These are phyloP conservation scores for Neotragus moschatus DNA, from an alignment of 2,113 vertebrate genomes.

Conservation along the genomic window DNA sequence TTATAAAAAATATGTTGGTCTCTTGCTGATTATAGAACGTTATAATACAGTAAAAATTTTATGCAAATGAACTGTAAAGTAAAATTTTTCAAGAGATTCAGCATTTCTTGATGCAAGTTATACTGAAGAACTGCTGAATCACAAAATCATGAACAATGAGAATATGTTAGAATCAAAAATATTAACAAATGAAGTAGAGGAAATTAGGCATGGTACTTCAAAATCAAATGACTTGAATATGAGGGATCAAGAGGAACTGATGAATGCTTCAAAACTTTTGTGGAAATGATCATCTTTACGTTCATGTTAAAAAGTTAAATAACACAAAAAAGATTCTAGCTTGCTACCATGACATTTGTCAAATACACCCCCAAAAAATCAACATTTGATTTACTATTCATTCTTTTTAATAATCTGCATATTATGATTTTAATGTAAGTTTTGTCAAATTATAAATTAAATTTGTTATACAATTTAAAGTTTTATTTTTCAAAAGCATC, in stretches of 20 bases:
- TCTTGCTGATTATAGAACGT: neutral
- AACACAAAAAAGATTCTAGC: neutral
- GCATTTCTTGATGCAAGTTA: neutral
- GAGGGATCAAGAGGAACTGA: neutral
- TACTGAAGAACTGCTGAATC: neutral
- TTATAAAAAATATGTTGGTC: neutral
- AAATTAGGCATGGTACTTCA: neutral
- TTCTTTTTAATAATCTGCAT: neutral
- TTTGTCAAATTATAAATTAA: neutral
- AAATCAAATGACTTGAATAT: constrained; percentile 20
- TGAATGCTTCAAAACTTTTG: neutral
- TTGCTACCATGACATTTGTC: neutral
- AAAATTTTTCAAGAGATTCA: neutral
- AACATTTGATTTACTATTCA: neutral
- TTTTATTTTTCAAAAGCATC: neutral
- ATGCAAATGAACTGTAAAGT: neutral
- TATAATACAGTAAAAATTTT: neutral
- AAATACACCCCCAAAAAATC: neutral
- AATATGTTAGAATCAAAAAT: neutral
- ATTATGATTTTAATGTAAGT: neutral
- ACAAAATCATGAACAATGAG: neutral
- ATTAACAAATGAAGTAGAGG: neutral
- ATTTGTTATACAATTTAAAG: neutral
- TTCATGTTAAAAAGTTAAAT: neutral
- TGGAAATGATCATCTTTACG: neutral